Evolutionary conservation across 2,888 invertebrate genomes (phyloP).

Genomic region (Cheiracanthium punctorium): DNA sequence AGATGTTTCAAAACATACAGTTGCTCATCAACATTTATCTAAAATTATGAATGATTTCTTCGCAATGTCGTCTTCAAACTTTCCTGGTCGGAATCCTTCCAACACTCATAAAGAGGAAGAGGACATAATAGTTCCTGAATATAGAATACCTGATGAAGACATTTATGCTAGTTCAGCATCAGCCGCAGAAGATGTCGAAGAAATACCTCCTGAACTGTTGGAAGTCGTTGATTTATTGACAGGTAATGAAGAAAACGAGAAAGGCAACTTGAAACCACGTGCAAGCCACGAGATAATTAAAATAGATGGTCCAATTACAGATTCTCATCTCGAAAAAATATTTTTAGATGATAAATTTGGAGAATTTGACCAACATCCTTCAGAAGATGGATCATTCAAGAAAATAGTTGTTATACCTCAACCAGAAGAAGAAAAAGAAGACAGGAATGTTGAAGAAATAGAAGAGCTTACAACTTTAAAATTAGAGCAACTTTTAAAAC

Average conservation of each 20-base stretch:
- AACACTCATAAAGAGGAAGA: background rate
- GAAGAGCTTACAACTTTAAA: constrained; percentile 40
- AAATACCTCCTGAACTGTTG: constrained; percentile 49
- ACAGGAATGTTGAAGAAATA: constrained; percentile 34
- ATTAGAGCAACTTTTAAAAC: constrained; percentile 31
- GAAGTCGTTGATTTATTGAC: constrained; percentile 55
- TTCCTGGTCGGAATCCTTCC: background rate
- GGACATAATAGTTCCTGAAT: constrained; percentile 13
- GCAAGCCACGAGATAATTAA: constrained; percentile 61
- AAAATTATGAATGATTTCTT: constrained; percentile 65
- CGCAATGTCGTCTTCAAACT: constrained; percentile 32
- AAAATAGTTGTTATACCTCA: constrained; percentile 41
- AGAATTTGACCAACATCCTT: background rate
- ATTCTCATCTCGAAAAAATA: constrained; percentile 44
- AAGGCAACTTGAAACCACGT: constrained; percentile 22
- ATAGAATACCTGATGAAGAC: constrained; percentile 49
- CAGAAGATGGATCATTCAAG: constrained; percentile 3
- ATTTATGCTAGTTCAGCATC: constrained; percentile 43
- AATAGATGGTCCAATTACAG: constrained; percentile 48
- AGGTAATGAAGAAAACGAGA: constrained; percentile 19
- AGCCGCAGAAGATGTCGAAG: constrained; percentile 33
- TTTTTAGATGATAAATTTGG: constrained; percentile 40
- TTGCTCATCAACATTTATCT: constrained; percentile 54
- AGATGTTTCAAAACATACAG: constrained; percentile 25
- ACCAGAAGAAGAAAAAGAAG: constrained; percentile 27